These are phyloP conservation scores for Chrysolina haemoptera DNA, from an alignment of 2,888 invertebrate species.

Conservation along the genomic window DNA sequence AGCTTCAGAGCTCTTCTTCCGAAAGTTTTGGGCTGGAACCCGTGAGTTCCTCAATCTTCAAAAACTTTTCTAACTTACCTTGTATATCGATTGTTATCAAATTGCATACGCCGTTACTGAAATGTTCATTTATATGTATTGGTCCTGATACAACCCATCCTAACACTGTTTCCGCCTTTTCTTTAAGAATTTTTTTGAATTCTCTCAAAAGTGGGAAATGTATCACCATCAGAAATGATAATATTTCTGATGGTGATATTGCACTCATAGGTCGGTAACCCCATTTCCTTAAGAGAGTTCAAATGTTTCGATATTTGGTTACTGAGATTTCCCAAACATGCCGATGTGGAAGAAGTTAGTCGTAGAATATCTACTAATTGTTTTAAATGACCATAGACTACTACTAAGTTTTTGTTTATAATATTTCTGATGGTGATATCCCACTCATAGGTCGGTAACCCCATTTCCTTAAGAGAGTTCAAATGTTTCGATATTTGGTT, in stretches of 20 bases:
- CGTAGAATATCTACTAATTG: conserved; percentile 7
- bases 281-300: conserved; percentile 17
- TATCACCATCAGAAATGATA: conserved; percentile 21
- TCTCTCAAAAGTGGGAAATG: neutral
- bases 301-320: conserved; percentile 28
- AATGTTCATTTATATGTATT: neutral
- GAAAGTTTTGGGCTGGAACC: neutral
- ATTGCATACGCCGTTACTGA: neutral
- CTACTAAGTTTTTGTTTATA: neutral
- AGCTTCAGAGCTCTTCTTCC: neutral
- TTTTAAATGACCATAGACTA: conserved; percentile 1
- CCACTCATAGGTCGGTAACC: conserved; percentile 12
- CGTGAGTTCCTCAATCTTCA: neutral
- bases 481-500: conserved; percentile 28
- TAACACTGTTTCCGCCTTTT: neutral
- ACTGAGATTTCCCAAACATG: conserved; percentile 5
- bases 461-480: conserved; percentile 17
- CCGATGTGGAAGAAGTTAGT: neutral
- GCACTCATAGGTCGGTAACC: conserved; percentile 11
- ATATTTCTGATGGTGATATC: too few species aligned
- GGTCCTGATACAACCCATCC: conserved; percentile 15
- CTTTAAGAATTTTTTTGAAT: conserved; percentile 7
- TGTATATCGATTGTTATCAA: neutral
- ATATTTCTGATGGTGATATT: too few species aligned
- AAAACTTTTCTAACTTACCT: neutral